Evolutionary conservation across 2,888 invertebrate genomes (phyloP).

Genomic region (Trissolcus japonicus): DNA sequence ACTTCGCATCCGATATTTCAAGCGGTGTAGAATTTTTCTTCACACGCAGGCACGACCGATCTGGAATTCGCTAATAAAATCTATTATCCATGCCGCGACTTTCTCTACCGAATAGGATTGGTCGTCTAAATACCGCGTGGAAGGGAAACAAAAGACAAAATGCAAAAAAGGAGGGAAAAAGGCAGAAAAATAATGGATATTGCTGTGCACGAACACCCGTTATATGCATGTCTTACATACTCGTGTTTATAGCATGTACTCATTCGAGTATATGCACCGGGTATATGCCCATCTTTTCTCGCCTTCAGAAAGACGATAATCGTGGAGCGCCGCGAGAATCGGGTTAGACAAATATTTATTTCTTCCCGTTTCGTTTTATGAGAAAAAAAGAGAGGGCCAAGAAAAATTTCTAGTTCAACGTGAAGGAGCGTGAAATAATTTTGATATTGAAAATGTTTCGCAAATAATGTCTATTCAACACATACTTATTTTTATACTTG

Average conservation of each 20-base stretch:
- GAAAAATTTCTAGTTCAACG: conserved; percentile 4
- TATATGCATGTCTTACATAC: conserved; percentile 49
- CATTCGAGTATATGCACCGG: conserved; percentile 27
- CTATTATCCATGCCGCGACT: conserved; percentile 16
- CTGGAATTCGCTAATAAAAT: conserved; percentile 32
- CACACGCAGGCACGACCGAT: conserved; percentile 11
- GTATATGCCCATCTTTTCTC: conserved; percentile 43
- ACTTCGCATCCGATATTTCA: conserved; percentile 16
- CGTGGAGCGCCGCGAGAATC: conserved; percentile 37
- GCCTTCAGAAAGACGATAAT: conserved; percentile 41
- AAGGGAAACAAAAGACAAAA: conserved; percentile 25
- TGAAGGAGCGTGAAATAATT: background rate
- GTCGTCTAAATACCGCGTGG: conserved; percentile 31
- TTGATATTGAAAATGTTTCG: too few relatives aligned
- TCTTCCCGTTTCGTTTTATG: conserved; percentile 23
- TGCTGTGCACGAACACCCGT: conserved; percentile 38
- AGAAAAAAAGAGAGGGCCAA: conserved; percentile 2
- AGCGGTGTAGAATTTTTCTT: conserved; percentile 15
- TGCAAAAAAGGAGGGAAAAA: conserved; percentile 12
- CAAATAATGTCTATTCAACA: too few relatives aligned
- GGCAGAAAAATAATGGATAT: conserved; percentile 39
- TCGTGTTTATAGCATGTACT: conserved; percentile 43
- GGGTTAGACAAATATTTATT: conserved; percentile 53
- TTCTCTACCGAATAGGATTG: conserved; percentile 10
- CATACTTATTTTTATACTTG: background rate